A percentile compares a stretch with the other conserved stretches of the same genome.
These are phyloP conservation scores for Rhynchonema sp. DNA, from an alignment of 2,888 invertebrate species.

Conservation along the genomic window DNA sequence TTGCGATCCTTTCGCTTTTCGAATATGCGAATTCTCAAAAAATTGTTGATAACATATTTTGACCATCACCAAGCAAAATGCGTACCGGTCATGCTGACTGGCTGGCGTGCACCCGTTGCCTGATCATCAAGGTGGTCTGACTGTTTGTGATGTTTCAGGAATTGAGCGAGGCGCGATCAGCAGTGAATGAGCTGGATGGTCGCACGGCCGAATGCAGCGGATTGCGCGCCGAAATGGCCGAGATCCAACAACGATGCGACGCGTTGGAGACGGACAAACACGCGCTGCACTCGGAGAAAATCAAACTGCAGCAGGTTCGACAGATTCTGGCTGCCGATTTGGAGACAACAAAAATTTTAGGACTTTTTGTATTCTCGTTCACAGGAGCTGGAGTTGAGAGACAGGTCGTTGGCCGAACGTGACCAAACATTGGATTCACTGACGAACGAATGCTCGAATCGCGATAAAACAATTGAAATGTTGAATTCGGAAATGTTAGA, in stretches of 20 bases:
- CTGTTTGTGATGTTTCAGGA: too few species aligned
- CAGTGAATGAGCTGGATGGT: background rate
- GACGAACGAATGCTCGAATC: background rate
- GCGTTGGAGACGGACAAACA: slow-evolving; percentile 20
- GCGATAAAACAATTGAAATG: background rate
- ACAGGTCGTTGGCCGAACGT: background rate
- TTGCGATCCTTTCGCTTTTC: too few species aligned
- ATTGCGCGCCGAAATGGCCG: slow-evolving; percentile 10
- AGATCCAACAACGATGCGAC: slow-evolving; percentile 17
- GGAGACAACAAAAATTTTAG: too few species aligned
- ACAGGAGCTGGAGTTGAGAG: too few species aligned
- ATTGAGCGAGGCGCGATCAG: background rate
- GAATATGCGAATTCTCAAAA: too few species aligned
- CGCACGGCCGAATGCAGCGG: background rate
- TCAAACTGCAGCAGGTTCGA: slow-evolving; percentile 7
- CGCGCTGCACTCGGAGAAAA: slow-evolving; percentile 12
- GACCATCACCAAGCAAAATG: too few species aligned
- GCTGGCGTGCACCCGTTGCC: too few species aligned
- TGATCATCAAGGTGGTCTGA: too few species aligned
- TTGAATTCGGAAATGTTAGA: background rate
- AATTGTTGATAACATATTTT: too few species aligned
- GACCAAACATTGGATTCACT: background rate
- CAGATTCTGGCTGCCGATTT: too few species aligned
- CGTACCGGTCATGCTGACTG: too few species aligned
- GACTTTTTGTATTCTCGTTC: too few species aligned